Evolutionary conservation across 2,888 invertebrate species (phyloP).

Genomic region (Diplolepis rosae): DNA sequence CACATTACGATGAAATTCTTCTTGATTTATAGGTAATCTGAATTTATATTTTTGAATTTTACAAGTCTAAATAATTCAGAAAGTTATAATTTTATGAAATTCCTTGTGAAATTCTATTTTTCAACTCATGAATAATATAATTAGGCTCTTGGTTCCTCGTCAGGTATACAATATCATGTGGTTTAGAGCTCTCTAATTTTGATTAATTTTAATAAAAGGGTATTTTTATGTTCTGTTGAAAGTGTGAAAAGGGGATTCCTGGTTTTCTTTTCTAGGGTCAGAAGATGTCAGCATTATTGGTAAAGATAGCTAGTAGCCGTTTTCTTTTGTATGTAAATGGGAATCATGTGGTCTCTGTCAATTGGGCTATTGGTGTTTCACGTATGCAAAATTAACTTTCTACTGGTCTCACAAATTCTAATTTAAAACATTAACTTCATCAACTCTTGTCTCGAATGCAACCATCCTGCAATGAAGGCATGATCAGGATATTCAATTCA

Average conservation of each 20-base stretch:
- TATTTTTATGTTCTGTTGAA: background rate
- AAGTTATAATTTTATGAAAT: too few relatives aligned
- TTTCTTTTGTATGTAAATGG: slow-evolving; percentile 63
- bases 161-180: slow-evolving; percentile 14
- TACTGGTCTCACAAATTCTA: slow-evolving; percentile 52
- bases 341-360: slow-evolving; percentile 61
- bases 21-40: background rate
- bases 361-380: slow-evolving; percentile 61
- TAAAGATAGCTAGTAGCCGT: slow-evolving; percentile 53
- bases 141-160: slow-evolving; percentile 10
- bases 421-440: slow-evolving; percentile 46
- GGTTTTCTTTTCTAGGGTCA: slow-evolving; percentile 33
- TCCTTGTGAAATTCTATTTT: background rate
- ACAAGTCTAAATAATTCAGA: too few relatives aligned
- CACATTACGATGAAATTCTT: background rate
- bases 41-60: too few relatives aligned
- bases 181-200: slow-evolving; percentile 19
- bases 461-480: slow-evolving; percentile 54
- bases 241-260: slow-evolving; percentile 1
- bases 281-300: slow-evolving; percentile 46
- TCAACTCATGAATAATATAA: background rate
- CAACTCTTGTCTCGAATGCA: slow-evolving; percentile 39
- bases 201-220: slow-evolving; percentile 5
- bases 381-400: slow-evolving; percentile 59
- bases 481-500: slow-evolving; percentile 29